Evolutionary conservation across 2,888 invertebrate genomes (phyloP), one percentile per base, ranked within the genome.

Genomic region (Pyrrhosoma nymphula): DNA sequence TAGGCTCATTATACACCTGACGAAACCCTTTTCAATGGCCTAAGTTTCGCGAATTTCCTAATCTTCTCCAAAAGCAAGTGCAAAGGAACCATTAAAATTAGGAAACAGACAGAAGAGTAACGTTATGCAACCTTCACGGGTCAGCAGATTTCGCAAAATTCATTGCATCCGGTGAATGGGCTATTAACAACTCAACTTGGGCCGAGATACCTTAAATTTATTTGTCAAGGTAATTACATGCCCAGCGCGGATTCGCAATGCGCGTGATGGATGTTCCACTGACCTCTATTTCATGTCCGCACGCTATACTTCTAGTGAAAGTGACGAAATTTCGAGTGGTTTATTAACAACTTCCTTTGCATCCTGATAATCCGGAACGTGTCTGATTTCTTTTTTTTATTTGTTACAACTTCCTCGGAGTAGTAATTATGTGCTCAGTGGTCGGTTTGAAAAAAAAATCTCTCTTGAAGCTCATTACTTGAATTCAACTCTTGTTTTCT

Each of bases 241-340:
- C 82, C 82, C 69, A 6, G 35, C 0, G 18, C 30, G n/a, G 39
- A n/a, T 88, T 55, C 2, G 55, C 26, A 55, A 56, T 8, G 23
- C 55, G 26, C 12, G 91, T 60, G 14, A 16, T 63, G 35, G 35
- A 10, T 69, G n/a, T 63, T 91, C 47, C 60, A 30, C 63, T 63
- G 91, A 91, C 91, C 91, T 91, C 63, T 23, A 69, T 91, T 91
- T 63, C 18, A 26, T 35, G 82, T 82, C 56, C 26, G 39, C 56
- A 63, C 60, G 91, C 60, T 30, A 91, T 35, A 23, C 20, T 69
- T 4, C 14, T 82, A 35, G 12, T 35, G 82, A 35, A 82, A 35
- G 35, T 82, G 30, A 35, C 30, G 35, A 82, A 82, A 82, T 82
- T 82, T 82, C 82, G 6, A n/a, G 30, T 35, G n/a, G 35, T 35